Conservation (phyloP, 2,888 invertebrate genomes). For the Seira musarum region DNA sequence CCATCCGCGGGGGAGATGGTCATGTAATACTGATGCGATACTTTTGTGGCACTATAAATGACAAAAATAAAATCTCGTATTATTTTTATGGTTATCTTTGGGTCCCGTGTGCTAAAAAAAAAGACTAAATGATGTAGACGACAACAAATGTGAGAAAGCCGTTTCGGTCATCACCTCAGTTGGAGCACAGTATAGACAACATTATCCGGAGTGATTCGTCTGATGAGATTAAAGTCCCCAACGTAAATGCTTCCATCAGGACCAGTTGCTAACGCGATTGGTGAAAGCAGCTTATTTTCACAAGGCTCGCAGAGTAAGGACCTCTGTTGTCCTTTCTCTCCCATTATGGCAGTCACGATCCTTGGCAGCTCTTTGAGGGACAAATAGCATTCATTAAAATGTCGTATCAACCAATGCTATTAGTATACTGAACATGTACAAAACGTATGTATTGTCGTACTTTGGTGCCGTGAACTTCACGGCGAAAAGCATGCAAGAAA, state of each 20-base stretch:
- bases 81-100: no score
- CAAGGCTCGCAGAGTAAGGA: conserved; percentile 89
- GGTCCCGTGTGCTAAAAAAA: no score
- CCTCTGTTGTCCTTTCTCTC: conserved; percentile 86
- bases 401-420: no score
- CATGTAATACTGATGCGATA: conserved; percentile 97
- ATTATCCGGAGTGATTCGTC: conserved; percentile 91
- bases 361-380: conserved; percentile 94
- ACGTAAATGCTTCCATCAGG: conserved; percentile 98
- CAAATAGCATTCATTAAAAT: no score
- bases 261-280: conserved; percentile 94
- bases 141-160: background rate
- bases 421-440: no score
- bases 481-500: no score
- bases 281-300: conserved; percentile 90
- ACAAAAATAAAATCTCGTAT: background rate
- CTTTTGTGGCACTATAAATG: conserved; percentile 86
- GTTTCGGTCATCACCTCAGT: conserved; percentile 78
- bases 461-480: no score
- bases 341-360: conserved; percentile 91
- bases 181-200: conserved; percentile 91
- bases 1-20: conserved; percentile 97
- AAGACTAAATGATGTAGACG: no score
- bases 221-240: conserved; percentile 95
- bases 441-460: no score